Evolutionary conservation across 2,888 invertebrate species (phyloP).

Genomic region (Apotomis capreana): DNA sequence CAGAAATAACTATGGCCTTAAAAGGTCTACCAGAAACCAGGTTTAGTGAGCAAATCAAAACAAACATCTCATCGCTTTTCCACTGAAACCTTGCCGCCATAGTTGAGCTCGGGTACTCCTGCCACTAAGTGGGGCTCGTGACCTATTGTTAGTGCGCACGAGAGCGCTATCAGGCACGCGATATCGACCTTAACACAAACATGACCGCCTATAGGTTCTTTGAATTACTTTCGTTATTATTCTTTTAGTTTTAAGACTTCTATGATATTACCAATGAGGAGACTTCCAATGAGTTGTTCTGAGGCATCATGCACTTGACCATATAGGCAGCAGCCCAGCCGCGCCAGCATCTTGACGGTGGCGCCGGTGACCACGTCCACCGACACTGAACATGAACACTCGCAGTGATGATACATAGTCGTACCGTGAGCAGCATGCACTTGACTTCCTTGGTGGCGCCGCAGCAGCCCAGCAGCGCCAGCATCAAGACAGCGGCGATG

Average conservation of each 20-base stretch:
- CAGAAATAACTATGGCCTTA: no score
- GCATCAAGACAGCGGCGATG: conserved; percentile 90
- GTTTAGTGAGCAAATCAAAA: no score
- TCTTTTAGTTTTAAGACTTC: not conserved
- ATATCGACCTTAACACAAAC: conserved; percentile 22
- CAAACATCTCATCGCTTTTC: not conserved
- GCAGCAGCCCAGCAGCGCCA: conserved; percentile 95
- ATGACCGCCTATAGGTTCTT: not conserved
- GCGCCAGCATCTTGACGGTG: conserved; percentile 91
- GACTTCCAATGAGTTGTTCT: no score
- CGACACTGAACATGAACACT: conserved; percentile 88
- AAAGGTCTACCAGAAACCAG: no score
- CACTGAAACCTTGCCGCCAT: not conserved
- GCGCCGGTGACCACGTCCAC: conserved; percentile 93
- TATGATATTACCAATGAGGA: no score
- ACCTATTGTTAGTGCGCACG: conserved; percentile 9
- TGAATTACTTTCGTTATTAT: not conserved
- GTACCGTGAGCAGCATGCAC: conserved; percentile 95
- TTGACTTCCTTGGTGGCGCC: conserved; percentile 96
- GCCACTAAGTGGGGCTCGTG: not conserved
- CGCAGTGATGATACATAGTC: not conserved
- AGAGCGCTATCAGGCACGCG: conserved; percentile 27
- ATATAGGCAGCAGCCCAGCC: conserved; percentile 96
- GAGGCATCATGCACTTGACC: conserved; percentile 93
- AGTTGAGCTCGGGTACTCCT: not conserved